Conservation (phyloP, 2,888 invertebrate species). For the Zelleria hepariella region DNA sequence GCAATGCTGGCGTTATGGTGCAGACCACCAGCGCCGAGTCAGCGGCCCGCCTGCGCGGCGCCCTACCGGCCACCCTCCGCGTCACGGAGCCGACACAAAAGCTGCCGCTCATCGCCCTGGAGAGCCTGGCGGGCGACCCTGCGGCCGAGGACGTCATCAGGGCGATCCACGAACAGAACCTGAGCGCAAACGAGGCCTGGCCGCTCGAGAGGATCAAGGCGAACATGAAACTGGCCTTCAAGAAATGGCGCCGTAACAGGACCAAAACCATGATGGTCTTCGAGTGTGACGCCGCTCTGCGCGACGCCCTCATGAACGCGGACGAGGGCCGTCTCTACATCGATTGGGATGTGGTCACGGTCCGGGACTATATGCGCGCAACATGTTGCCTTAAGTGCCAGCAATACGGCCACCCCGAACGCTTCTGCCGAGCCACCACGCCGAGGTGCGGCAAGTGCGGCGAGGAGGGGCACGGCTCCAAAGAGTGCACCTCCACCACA, state of each 20-base stretch:
- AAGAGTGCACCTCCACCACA: slow-evolving; percentile 6
- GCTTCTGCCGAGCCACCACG: slow-evolving; percentile 14
- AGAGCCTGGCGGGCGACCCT: no score
- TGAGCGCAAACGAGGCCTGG: slow-evolving; percentile 8
- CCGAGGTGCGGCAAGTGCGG: slow-evolving; percentile 19
- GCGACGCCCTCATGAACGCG: background rate
- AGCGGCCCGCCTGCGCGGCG: no score
- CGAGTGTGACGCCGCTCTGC: slow-evolving; percentile 8
- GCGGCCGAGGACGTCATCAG: no score
- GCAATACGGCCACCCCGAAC: slow-evolving; percentile 25
- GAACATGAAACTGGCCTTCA: background rate
- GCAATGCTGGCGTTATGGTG: slow-evolving; percentile 39
- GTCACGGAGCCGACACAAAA: no score
- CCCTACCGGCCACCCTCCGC: no score
- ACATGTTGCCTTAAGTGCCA: slow-evolving; percentile 25
- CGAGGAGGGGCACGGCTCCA: slow-evolving; percentile 10
- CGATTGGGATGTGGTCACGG: slow-evolving; percentile 13
- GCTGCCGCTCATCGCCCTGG: no score
- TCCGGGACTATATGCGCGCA: slow-evolving; percentile 8
- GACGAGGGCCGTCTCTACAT: slow-evolving; percentile 10
- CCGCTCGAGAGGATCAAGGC: background rate
- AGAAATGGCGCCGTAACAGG: background rate
- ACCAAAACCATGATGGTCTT: slow-evolving; percentile 6
- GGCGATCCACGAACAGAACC: slow-evolving; percentile 8
- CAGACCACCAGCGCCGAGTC: slow-evolving; percentile 45